Evolutionary conservation across 2,888 invertebrate genomes (phyloP).

Genomic region (Amitus sp.): DNA sequence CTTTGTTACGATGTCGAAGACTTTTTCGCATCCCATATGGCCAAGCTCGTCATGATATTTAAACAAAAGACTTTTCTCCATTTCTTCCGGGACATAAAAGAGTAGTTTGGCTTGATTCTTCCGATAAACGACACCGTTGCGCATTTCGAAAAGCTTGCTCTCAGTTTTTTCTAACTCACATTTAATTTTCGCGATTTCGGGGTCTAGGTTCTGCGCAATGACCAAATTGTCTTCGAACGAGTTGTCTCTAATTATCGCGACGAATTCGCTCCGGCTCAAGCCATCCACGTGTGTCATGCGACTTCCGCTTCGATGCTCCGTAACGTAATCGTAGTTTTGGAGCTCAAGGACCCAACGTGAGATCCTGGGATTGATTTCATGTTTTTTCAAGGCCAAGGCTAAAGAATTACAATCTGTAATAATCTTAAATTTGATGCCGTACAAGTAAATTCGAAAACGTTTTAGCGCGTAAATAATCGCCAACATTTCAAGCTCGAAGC

Average conservation of each 20-base stretch:
- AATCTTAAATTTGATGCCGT: slow-evolving; percentile 35
- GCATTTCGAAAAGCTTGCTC: slow-evolving; percentile 9
- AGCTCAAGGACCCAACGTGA: slow-evolving; percentile 21
- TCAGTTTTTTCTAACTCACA: too few species aligned
- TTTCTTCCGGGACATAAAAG: background rate
- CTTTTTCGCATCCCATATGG: slow-evolving; percentile 12
- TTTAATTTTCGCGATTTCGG: too few species aligned
- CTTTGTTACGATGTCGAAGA: slow-evolving; percentile 3
- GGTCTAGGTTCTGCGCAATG: slow-evolving; percentile 12
- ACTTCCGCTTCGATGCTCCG: slow-evolving; percentile 16
- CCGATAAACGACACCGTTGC: slow-evolving; percentile 7
- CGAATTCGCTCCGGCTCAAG: slow-evolving; percentile 14
- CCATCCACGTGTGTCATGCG: slow-evolving; percentile 21
- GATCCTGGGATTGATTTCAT: slow-evolving; percentile 14
- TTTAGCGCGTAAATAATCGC: slow-evolving; percentile 20
- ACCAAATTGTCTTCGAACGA: slow-evolving; percentile 2
- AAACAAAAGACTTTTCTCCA: slow-evolving; percentile 6
- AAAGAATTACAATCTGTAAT: slow-evolving; percentile 40
- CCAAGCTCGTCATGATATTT: slow-evolving; percentile 20
- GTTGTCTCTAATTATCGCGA: slow-evolving; percentile 6
- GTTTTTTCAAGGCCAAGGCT: slow-evolving; percentile 19
- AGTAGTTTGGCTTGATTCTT: too few species aligned
- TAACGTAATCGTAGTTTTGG: slow-evolving; percentile 16
- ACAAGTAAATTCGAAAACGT: slow-evolving; percentile 30
- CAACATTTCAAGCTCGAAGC: slow-evolving; percentile 4